These are phyloP conservation scores for Gallinago solitaria DNA, from an alignment of 2,797 vertebrate species.

Conservation along the genomic window DNA sequence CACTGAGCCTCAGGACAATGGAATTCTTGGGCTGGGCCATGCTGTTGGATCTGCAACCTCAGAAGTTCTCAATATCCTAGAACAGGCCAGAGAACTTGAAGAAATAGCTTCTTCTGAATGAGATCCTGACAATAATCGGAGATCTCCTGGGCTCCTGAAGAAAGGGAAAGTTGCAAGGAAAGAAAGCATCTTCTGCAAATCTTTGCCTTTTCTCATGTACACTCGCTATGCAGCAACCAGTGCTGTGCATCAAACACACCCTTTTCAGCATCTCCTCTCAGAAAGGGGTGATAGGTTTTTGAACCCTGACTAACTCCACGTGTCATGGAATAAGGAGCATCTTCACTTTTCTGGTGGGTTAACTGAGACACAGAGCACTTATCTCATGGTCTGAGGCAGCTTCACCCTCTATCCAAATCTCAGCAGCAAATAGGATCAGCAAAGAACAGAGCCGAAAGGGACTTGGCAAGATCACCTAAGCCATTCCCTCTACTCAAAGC, in stretches of 20 bases:
- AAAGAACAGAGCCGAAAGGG: background rate
- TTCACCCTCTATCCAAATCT: background rate
- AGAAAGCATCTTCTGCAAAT: background rate
- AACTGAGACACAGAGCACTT: background rate
- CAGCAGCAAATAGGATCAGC: background rate
- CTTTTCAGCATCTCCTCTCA: background rate
- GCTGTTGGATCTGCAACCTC: background rate
- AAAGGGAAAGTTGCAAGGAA: background rate
- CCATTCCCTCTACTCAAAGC: background rate
- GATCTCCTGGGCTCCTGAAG: background rate
- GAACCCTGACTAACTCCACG: background rate
- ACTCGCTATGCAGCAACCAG: too few relatives aligned
- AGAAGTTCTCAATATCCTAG: background rate
- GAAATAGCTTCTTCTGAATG: background rate
- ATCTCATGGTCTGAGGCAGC: background rate
- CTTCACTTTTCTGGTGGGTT: background rate
- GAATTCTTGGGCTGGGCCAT: background rate
- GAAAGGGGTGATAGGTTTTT: background rate
- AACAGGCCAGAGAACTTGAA: background rate
- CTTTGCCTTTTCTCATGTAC: background rate
- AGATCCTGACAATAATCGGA: background rate
- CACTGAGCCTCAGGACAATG: background rate
- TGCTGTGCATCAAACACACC: background rate
- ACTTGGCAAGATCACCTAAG: background rate
- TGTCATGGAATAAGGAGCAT: rapidly evolving